Percentiles rank a stretch among this genome's conserved stretches.
Conservation (phyloP, 2,797 vertebrate genomes). For the Linurgus olivaceus region DNA sequence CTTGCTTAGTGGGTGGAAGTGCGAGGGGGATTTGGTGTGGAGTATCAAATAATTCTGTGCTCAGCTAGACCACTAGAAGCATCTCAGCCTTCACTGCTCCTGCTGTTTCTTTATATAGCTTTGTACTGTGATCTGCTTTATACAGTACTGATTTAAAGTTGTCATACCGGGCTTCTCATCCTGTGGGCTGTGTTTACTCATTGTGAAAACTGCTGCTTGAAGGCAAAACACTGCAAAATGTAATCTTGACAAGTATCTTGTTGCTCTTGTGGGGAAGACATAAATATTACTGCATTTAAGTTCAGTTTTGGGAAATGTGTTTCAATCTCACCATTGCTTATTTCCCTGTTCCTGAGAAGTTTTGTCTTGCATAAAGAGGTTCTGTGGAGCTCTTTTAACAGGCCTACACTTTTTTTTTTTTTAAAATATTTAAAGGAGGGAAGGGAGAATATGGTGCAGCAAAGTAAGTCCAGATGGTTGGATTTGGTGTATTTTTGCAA, state of each 20-base stretch:
- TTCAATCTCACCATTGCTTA: neutral
- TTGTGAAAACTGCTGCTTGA: conserved; percentile 66
- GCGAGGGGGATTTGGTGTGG: neutral
- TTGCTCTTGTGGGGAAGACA: conserved; percentile 27
- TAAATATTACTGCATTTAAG: conserved; percentile 54
- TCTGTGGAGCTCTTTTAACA: neutral
- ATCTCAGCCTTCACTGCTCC: neutral
- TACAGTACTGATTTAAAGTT: conserved; percentile 56
- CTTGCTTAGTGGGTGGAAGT: neutral
- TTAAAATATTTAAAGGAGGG: neutral
- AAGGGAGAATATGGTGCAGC: neutral
- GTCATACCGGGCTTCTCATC: conserved; percentile 47
- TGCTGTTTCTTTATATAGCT: conserved; percentile 48
- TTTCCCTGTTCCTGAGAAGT: conserved; percentile 30
- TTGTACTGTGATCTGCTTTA: conserved; percentile 41
- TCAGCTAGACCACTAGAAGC: conserved; percentile 6
- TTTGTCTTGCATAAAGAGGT: neutral
- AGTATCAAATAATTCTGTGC: conserved; percentile 14
- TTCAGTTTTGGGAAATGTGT: conserved; percentile 21
- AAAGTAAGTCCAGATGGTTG: neutral
- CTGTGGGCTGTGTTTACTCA: conserved; percentile 52
- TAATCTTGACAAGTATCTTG: conserved; percentile 62
- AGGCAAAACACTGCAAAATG: conserved; percentile 66
- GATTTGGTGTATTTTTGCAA: neutral
- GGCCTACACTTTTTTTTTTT: neutral